Evolutionary conservation across 2,113 vertebrate genomes (phyloP).

Genomic region (Phocoena phocoena): DNA sequence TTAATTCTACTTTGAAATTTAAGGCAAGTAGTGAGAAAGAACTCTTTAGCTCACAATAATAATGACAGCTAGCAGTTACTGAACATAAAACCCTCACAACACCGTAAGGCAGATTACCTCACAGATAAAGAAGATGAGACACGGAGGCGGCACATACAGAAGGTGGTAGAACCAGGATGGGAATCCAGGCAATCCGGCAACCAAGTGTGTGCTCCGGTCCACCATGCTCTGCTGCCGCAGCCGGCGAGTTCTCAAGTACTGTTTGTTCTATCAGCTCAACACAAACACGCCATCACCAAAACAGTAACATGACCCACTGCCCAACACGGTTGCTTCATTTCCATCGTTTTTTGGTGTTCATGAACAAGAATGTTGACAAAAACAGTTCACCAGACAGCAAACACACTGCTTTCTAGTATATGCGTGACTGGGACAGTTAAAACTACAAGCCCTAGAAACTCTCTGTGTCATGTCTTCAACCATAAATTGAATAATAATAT

Average conservation of each 20-base stretch:
- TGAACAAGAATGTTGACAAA: not conserved
- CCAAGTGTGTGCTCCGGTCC: not conserved
- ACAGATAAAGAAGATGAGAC: not conserved
- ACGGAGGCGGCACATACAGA: not conserved
- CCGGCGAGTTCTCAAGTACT: not conserved
- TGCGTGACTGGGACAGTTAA: not conserved
- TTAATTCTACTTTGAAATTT: not conserved
- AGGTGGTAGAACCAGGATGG: not conserved
- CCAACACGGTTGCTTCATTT: not conserved
- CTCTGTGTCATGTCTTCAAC: not conserved
- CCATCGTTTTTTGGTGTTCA: not conserved
- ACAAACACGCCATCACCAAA: too few relatives aligned
- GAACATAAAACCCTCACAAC: not conserved
- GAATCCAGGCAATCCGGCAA: not conserved
- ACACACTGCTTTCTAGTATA: not conserved
- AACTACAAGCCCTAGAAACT: not conserved
- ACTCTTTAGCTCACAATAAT: not conserved
- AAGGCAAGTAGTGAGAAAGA: not conserved
- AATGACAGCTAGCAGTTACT: not conserved
- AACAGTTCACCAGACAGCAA: not conserved
- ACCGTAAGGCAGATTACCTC: not conserved
- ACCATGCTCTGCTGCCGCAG: not conserved
- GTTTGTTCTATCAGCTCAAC: accelerated
- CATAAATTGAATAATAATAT: not conserved
- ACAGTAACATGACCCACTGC: not conserved